Conservation (phyloP, 2,888 invertebrate species). For the Hyposoter didymator region DNA sequence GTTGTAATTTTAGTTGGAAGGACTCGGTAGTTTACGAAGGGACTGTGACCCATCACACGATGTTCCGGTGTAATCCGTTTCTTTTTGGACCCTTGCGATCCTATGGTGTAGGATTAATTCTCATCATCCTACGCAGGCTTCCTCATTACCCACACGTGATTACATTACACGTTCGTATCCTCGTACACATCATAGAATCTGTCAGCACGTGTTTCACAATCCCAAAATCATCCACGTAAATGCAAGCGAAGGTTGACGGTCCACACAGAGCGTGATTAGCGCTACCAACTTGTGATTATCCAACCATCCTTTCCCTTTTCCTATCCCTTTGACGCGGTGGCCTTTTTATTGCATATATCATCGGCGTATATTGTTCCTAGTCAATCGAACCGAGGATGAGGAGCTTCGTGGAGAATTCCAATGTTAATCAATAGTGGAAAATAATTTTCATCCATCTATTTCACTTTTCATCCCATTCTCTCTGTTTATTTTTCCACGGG, state of each 20-base stretch:
- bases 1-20: background rate
- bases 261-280: conserved; percentile 45
- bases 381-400: background rate
- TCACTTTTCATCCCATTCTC: background rate
- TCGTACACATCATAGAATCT: background rate
- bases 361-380: background rate
- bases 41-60: background rate
- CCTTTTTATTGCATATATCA: conserved; percentile 7
- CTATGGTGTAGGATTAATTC: conserved; percentile 28
- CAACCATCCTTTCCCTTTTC: background rate
- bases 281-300: conserved; percentile 3
- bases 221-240: conserved; percentile 14
- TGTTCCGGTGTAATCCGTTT: background rate
- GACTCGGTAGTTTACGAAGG: conserved; percentile 6
- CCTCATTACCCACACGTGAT: conserved; percentile 19
- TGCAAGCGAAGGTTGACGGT: conserved; percentile 10
- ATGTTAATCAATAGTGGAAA: background rate
- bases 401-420: background rate
- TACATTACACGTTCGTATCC: background rate
- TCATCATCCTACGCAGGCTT: conserved; percentile 4
- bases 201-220: conserved; percentile 5
- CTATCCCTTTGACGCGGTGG: background rate
- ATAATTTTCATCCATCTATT: background rate
- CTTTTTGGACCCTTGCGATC: background rate
- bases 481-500: background rate